A percentile compares a stretch with the other conserved stretches of the same genome.
phyloP scores from a whole-genome alignment of 1,140 invertebrate species.

The Mesaphorura yosii region DNA sequence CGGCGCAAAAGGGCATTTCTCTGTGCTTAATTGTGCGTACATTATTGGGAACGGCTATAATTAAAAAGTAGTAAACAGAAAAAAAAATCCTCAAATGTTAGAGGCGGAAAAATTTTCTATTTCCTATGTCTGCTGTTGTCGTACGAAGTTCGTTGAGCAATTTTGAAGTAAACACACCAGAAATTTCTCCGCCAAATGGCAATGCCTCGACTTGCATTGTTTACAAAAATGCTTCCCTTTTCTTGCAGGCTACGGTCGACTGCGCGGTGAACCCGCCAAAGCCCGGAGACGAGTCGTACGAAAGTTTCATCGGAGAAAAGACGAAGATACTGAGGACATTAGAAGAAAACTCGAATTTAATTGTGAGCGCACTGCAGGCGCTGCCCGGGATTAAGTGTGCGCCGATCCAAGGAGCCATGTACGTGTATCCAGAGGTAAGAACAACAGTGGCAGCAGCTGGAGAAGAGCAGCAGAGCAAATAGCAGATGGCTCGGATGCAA shows the following conservation, averaged over 20 bases:
- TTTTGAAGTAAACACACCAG: background rate
- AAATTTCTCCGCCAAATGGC: background rate
- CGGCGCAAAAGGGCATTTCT: too few species aligned
- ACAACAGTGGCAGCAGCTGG: too few species aligned
- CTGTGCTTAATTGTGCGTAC: too few species aligned
- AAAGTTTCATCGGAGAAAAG: slow-evolving; percentile 43
- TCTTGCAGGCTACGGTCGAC: slow-evolving; percentile 46
- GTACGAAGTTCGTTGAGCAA: slow-evolving; percentile 46
- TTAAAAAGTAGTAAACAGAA: too few species aligned
- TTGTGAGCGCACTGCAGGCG: slow-evolving; percentile 14
- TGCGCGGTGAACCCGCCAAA: slow-evolving; percentile 50
- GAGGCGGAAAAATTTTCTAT: slow-evolving; percentile 44
- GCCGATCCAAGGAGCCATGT: slow-evolving; percentile 27
- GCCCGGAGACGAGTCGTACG: slow-evolving; percentile 45
- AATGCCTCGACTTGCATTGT: background rate
- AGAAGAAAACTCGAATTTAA: slow-evolving; percentile 36
- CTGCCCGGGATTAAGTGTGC: slow-evolving; percentile 19
- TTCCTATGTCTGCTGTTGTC: slow-evolving; percentile 54
- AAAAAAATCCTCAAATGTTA: slow-evolving; percentile 44
- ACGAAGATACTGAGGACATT: slow-evolving; percentile 44
- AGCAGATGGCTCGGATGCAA: too few species aligned
- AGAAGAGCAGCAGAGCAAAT: too few species aligned
- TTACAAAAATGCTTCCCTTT: background rate
- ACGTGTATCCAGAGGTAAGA: slow-evolving; percentile 24
- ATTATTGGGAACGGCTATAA: too few species aligned